A percentile compares a stretch with the other conserved stretches of the same genome.
phyloP scores from a whole-genome alignment of 2,888 invertebrate species.

The Odontocerum albicorne region DNA sequence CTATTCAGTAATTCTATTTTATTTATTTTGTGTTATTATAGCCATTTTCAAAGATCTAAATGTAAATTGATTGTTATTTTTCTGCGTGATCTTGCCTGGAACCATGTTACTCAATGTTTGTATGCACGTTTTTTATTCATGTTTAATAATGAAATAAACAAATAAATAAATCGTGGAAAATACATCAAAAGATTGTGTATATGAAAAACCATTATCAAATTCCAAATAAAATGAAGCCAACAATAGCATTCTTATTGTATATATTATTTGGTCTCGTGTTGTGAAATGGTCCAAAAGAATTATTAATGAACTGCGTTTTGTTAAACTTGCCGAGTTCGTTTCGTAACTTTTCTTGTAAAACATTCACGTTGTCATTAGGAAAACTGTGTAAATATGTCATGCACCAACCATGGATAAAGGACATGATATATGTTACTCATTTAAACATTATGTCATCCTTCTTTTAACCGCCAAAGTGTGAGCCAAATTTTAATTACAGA shows the following conservation, averaged over 20 bases:
- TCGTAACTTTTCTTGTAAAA: slow-evolving; percentile 3
- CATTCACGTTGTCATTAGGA: slow-evolving; percentile 13
- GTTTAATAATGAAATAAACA: no score
- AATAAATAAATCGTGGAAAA: no score
- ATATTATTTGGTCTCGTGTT: background rate
- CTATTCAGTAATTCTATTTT: no score
- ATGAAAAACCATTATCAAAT: slow-evolving; percentile 3
- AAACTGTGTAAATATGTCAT: slow-evolving; percentile 8
- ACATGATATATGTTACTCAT: slow-evolving; percentile 9
- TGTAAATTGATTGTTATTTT: no score
- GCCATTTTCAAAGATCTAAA: no score
- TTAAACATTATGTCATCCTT: background rate
- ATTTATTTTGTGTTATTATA: no score
- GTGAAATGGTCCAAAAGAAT: slow-evolving; percentile 5
- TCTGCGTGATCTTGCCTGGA: no score
- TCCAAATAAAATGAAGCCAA: background rate
- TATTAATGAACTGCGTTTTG: slow-evolving; percentile 10
- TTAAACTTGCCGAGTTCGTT: slow-evolving; percentile 1
- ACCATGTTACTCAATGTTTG: no score
- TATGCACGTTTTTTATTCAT: no score
- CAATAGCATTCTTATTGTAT: background rate
- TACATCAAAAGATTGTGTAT: no score
- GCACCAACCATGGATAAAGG: slow-evolving; percentile 10
- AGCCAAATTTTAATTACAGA: no score
- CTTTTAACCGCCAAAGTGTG: background rate